A percentile compares a stretch with the other conserved stretches of the same genome.
These are phyloP conservation scores for Hydrophis major DNA, from an alignment of 2,797 vertebrate species.

Conservation along the genomic window DNA sequence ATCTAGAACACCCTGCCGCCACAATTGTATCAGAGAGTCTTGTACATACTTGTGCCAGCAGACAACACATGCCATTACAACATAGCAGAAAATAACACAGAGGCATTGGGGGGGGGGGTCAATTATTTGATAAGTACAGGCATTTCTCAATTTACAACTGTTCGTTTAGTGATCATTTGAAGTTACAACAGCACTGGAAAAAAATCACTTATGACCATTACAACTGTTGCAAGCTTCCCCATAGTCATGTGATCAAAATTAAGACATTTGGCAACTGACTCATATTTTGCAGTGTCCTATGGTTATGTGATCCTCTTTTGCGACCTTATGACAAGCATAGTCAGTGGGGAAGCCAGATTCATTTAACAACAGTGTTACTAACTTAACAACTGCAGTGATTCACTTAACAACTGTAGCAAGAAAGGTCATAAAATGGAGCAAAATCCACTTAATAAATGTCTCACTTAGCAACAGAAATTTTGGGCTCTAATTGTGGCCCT, in stretches of 20 bases:
- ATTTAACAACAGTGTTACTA: background rate
- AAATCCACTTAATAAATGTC: background rate
- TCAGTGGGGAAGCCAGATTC: background rate
- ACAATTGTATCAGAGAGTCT: background rate
- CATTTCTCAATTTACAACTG: background rate
- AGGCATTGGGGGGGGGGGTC: too few species aligned
- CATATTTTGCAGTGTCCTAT: background rate
- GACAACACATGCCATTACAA: background rate
- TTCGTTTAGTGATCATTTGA: background rate
- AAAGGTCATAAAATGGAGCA: background rate
- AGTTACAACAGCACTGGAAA: background rate
- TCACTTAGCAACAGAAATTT: background rate
- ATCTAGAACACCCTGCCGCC: background rate
- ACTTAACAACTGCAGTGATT: too few species aligned
- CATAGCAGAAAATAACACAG: background rate
- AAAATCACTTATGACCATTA: background rate
- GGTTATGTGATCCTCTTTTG: background rate
- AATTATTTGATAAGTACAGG: background rate
- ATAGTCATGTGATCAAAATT: background rate
- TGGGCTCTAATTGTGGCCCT: background rate
- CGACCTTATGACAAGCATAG: background rate
- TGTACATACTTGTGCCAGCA: background rate
- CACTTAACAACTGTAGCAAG: background rate
- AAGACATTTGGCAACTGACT: background rate
- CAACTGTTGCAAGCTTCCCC: background rate